A percentile compares a stretch with the other conserved stretches of the same genome.
phyloP scores from a whole-genome alignment of 2,888 invertebrate genomes.

The Leucophenga maculata region DNA sequence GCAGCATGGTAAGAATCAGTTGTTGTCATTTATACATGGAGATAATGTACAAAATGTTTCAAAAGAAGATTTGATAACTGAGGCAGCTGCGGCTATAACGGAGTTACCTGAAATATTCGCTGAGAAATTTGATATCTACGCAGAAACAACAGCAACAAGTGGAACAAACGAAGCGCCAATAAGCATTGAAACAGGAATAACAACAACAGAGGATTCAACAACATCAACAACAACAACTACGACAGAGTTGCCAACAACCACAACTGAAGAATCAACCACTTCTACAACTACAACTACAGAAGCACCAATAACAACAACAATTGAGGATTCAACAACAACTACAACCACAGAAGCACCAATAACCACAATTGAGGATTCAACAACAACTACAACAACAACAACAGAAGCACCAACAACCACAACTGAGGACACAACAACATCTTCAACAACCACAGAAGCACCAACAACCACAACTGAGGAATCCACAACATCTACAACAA shows the following conservation, averaged over 20 bases:
- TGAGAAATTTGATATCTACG: background rate
- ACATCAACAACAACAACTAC: slow-evolving; percentile 1
- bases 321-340: slow-evolving; percentile 1
- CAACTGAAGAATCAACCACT: slow-evolving; percentile 3
- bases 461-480: slow-evolving; percentile 7
- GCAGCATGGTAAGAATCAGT: too few species aligned
- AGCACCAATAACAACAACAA: background rate
- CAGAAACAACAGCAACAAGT: background rate
- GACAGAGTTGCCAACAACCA: slow-evolving; percentile 4
- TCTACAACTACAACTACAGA: background rate
- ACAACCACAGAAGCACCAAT: slow-evolving; percentile 15
- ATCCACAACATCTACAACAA: slow-evolving; percentile 19
- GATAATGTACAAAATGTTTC: background rate
- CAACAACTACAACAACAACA: background rate
- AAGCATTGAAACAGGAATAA: background rate
- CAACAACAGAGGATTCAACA: background rate
- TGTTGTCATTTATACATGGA: too few species aligned
- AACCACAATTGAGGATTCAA: background rate
- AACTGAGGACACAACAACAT: slow-evolving; percentile 9
- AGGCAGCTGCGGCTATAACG: background rate
- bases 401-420: slow-evolving; percentile 7
- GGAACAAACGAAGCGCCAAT: background rate
- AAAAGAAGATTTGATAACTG: slow-evolving; percentile 8
- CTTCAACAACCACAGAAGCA: slow-evolving; percentile 17
- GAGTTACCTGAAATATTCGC: background rate